A percentile compares a stretch with the other conserved stretches of the same genome.
These are phyloP conservation scores for Oeneis ivallda DNA, from an alignment of 2,888 invertebrate genomes.

Conservation along the genomic window DNA sequence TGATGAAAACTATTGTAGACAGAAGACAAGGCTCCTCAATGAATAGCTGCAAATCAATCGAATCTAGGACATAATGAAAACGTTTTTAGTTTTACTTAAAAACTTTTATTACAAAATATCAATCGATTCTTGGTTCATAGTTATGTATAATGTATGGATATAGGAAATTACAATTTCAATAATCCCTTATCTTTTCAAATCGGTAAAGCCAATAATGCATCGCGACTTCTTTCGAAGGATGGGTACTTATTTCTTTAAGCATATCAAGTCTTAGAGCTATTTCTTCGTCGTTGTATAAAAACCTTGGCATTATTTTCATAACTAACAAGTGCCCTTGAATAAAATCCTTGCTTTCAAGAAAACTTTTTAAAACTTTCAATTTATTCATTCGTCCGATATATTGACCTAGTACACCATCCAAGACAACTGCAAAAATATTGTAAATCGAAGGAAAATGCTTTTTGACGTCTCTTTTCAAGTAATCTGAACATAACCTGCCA, in stretches of 20 bases:
- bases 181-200: background rate
- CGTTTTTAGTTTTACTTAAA: no score
- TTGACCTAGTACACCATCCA: constrained; percentile 38
- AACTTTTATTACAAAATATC: no score
- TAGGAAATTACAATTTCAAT: no score
- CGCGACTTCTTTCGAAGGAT: constrained; percentile 56
- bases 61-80: no score
- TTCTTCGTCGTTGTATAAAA: constrained; percentile 26
- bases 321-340: constrained; percentile 53
- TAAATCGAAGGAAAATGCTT: constrained; percentile 57
- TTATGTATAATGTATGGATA: no score
- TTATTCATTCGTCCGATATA: constrained; percentile 29
- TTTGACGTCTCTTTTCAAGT: constrained; percentile 55
- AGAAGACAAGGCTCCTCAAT: no score
- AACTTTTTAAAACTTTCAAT: constrained; percentile 43
- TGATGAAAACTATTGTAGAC: no score
- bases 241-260: constrained; percentile 40
- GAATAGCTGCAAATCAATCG: no score
- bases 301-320: constrained; percentile 43
- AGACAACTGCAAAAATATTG: constrained; percentile 49
- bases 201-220: constrained; percentile 47
- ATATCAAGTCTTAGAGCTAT: constrained; percentile 35
- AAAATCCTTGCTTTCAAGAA: constrained; percentile 51
- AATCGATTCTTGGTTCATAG: no score
- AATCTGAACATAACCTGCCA: constrained; percentile 50